Percentiles rank a stretch among this genome's conserved stretches.
These are phyloP conservation scores for Sesamia nonagrioides DNA, from an alignment of 1,140 invertebrate species.

Conservation along the genomic window DNA sequence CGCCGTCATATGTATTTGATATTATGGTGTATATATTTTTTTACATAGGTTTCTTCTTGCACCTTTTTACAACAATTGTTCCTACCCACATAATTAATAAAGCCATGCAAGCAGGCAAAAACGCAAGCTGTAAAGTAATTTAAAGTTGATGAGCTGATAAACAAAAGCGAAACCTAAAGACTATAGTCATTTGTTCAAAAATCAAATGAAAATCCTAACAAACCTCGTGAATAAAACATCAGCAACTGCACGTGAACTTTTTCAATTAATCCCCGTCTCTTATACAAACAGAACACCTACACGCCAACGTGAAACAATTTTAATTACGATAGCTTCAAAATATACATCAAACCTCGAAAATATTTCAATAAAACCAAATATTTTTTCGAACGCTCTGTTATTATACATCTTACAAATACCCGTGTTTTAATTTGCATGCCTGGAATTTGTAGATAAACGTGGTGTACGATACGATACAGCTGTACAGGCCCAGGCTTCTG, in stretches of 20 bases:
- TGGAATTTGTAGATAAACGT: slow-evolving; percentile 14
- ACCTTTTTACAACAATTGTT: neutral
- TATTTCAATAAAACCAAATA: slow-evolving; percentile 10
- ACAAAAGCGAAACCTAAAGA: neutral
- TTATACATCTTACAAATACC: neutral
- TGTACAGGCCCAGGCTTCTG: neutral
- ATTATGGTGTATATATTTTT: too few species aligned
- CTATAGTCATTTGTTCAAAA: slow-evolving; percentile 12
- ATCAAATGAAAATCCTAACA: slow-evolving; percentile 33
- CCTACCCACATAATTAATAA: neutral
- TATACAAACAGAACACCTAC: slow-evolving; percentile 30
- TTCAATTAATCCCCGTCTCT: slow-evolving; percentile 36
- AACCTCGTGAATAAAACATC: slow-evolving; percentile 28
- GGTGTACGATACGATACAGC: neutral
- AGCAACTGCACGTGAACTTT: slow-evolving; percentile 37
- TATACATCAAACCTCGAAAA: slow-evolving; percentile 21
- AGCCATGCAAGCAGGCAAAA: neutral
- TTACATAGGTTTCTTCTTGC: too few species aligned
- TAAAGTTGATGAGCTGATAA: slow-evolving; percentile 4
- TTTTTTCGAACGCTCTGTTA: neutral
- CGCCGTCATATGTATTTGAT: too few species aligned
- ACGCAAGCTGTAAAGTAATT: neutral
- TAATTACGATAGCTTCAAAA: slow-evolving; percentile 27
- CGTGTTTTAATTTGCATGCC: neutral
- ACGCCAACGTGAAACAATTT: slow-evolving; percentile 30